Evolutionary conservation across 2,888 invertebrate genomes (phyloP).

Genomic region (Ornithoptera alexandrae): DNA sequence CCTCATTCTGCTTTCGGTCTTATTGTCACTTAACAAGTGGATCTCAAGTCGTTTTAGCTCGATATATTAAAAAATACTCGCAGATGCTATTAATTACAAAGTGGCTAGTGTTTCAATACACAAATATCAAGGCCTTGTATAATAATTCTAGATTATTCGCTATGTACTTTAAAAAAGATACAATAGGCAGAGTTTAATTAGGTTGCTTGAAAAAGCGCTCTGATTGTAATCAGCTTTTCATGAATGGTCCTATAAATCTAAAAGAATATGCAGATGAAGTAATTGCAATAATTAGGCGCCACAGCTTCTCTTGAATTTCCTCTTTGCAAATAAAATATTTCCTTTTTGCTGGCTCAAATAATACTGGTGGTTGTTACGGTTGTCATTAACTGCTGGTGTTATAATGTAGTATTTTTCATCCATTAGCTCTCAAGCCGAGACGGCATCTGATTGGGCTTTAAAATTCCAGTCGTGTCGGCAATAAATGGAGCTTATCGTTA

Average conservation of each 20-base stretch:
- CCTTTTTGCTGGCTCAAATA: neutral
- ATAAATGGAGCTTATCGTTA: slow-evolving; percentile 26
- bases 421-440: slow-evolving; percentile 14
- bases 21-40: no score
- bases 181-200: no score
- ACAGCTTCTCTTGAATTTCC: neutral
- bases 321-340: neutral
- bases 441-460: slow-evolving; percentile 13
- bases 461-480: slow-evolving; percentile 19
- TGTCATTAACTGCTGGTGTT: neutral
- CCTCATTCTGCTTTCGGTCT: no score
- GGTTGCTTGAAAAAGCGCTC: neutral
- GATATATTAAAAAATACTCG: no score
- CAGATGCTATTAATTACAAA: no score
- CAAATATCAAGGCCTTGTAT: no score
- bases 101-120: no score
- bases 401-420: slow-evolving; percentile 7
- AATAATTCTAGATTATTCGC: no score
- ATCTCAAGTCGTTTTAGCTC: no score
- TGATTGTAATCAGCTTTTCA: neutral
- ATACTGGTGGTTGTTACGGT: neutral
- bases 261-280: neutral
- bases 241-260: neutral
- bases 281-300: neutral
- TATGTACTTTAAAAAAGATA: no score